Evolutionary conservation across 2,113 vertebrate genomes (phyloP).

Genomic region (Gulo gulo): DNA sequence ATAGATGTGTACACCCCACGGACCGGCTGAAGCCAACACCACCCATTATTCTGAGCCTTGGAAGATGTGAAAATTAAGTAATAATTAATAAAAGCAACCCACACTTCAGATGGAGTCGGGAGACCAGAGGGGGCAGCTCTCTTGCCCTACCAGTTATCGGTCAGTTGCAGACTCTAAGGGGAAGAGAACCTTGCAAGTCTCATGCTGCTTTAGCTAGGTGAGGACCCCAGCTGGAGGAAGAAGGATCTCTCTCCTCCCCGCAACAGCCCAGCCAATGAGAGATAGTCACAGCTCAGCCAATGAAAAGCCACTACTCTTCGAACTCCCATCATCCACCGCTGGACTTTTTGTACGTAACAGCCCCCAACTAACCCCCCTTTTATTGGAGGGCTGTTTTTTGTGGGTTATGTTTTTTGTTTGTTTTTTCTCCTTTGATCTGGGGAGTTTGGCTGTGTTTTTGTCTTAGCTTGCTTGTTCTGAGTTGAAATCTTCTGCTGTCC

Average conservation of each 20-base stretch:
- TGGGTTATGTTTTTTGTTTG: not conserved
- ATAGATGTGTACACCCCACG: not conserved
- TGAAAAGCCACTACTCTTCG: not conserved
- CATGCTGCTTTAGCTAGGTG: not conserved
- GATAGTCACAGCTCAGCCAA: not conserved
- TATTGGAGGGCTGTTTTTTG: not conserved
- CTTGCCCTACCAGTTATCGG: not conserved
- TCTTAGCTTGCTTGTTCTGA: not conserved
- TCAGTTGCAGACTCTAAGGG: not conserved
- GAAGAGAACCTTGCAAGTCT: not conserved
- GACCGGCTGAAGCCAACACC: not conserved
- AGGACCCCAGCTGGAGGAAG: not conserved
- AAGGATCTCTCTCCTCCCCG: not conserved
- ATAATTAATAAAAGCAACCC: not conserved
- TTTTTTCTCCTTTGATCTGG: not conserved
- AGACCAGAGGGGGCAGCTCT: not conserved
- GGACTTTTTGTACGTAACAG: not conserved
- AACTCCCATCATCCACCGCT: not conserved
- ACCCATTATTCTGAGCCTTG: not conserved
- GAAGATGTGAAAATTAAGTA: not conserved
- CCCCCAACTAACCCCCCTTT: not conserved
- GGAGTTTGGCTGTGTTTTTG: not conserved
- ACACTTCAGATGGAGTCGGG: not conserved
- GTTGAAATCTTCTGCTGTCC: not conserved
- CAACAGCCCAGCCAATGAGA: not conserved